phyloP scores from a whole-genome alignment of 2,797 vertebrate genomes.

The Peromyscus eremicus region DNA sequence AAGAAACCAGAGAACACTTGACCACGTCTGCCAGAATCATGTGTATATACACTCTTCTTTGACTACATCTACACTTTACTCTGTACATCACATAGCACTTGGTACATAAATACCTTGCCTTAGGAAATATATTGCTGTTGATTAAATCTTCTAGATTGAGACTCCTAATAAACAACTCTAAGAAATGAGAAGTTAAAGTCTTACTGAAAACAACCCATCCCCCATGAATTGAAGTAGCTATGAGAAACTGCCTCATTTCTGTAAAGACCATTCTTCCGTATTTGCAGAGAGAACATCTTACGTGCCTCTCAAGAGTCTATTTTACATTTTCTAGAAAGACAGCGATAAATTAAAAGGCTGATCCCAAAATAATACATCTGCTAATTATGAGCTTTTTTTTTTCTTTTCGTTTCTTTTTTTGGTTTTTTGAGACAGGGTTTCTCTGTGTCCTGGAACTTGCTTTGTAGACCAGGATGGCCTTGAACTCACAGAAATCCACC shows the following conservation, averaged over 20 bases:
- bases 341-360: not conserved
- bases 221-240: not conserved
- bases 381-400: not conserved
- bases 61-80: accelerated
- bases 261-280: not conserved
- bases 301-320: not conserved
- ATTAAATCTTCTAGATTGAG: not conserved
- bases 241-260: constrained; percentile 1
- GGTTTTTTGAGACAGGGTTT: not conserved
- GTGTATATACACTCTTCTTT: not conserved
- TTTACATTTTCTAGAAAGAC: constrained; percentile 27
- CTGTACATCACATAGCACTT: not conserved
- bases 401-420: not conserved
- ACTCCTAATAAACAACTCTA: not conserved
- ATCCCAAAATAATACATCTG: not conserved
- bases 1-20: not conserved
- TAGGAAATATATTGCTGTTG: not conserved
- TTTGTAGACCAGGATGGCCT: not conserved
- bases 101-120: not conserved
- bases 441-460: not conserved
- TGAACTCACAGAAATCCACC: not conserved
- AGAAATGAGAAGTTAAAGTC: constrained; percentile 1
- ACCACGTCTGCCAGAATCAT: not conserved
- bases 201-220: not conserved
- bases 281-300: constrained; percentile 14